phyloP scores from a whole-genome alignment of 2,888 invertebrate genomes.

The Trachelus iudaicus region DNA sequence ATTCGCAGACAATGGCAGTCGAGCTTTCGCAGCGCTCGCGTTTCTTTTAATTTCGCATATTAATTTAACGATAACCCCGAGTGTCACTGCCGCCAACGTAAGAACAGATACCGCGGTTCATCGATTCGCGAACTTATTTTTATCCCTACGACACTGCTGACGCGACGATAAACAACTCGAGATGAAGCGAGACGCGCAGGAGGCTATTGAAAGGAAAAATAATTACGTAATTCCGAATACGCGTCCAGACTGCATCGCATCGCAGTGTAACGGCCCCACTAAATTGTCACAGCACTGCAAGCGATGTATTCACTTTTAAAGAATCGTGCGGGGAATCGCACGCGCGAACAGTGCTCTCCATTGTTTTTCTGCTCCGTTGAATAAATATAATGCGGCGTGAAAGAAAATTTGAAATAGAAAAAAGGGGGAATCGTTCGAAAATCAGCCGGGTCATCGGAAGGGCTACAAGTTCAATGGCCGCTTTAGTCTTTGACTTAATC shows the following conservation, averaged over 20 bases:
- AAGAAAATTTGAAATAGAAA: not conserved
- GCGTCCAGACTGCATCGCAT: not conserved
- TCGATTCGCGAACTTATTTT: not conserved
- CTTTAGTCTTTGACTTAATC: constrained; percentile 30
- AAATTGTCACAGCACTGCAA: not conserved
- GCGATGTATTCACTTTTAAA: not conserved
- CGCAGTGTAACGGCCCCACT: not conserved
- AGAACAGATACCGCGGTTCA: not conserved
- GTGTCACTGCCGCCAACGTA: not conserved
- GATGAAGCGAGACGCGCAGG: too few species aligned
- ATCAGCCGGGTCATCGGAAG: not conserved
- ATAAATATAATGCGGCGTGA: not conserved
- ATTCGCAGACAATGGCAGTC: not conserved
- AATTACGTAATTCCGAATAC: not conserved
- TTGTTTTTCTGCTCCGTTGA: not conserved
- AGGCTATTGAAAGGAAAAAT: too few species aligned
- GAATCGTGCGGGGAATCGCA: not conserved
- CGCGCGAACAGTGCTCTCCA: not conserved
- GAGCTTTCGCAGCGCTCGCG: not conserved
- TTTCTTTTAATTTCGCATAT: not conserved
- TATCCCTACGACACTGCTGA: too few species aligned
- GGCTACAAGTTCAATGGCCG: not conserved
- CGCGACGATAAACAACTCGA: too few species aligned
- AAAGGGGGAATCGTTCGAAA: not conserved
- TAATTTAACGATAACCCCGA: not conserved